phyloP scores from a whole-genome alignment of 1,140 invertebrate genomes.

The Homarus americanus region DNA sequence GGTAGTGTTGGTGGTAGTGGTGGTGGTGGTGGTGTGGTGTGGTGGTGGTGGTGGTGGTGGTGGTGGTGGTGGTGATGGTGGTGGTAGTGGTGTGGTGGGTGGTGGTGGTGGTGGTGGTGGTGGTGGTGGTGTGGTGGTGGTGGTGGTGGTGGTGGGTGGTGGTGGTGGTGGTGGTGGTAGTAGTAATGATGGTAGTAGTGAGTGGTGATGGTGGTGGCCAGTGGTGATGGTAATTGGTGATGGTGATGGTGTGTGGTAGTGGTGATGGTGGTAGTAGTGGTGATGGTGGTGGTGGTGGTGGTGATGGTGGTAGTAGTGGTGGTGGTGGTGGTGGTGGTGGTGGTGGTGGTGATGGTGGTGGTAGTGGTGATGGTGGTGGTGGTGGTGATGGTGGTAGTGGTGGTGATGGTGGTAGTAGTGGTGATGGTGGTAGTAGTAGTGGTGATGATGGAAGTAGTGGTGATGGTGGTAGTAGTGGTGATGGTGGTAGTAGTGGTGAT shows the following conservation, averaged over 20 bases:
- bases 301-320: too few relatives aligned
- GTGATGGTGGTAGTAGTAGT: not conserved
- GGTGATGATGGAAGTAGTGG: not conserved
- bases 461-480: not conserved
- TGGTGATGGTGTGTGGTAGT: too few relatives aligned
- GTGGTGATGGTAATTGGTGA: too few relatives aligned
- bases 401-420: not conserved
- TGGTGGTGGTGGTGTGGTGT: not conserved
- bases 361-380: too few relatives aligned
- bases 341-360: too few relatives aligned
- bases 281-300: too few relatives aligned
- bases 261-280: too few relatives aligned
- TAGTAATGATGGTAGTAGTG: slow-evolving; percentile 2
- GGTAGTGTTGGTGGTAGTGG: not conserved
- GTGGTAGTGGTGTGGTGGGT: not conserved
- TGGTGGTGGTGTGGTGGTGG: slow-evolving; percentile 12
- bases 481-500: not conserved
- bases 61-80: slow-evolving; percentile 2
- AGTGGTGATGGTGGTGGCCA: not conserved
- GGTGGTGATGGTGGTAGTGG: not conserved
- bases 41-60: slow-evolving; percentile 3
- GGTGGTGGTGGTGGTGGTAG: slow-evolving; percentile 10
- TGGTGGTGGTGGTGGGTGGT: too few relatives aligned
- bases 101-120: slow-evolving; percentile 2
- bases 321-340: too few relatives aligned